Conservation (phyloP, 2,888 invertebrate genomes). For the Nipponacmea schrenckii region DNA sequence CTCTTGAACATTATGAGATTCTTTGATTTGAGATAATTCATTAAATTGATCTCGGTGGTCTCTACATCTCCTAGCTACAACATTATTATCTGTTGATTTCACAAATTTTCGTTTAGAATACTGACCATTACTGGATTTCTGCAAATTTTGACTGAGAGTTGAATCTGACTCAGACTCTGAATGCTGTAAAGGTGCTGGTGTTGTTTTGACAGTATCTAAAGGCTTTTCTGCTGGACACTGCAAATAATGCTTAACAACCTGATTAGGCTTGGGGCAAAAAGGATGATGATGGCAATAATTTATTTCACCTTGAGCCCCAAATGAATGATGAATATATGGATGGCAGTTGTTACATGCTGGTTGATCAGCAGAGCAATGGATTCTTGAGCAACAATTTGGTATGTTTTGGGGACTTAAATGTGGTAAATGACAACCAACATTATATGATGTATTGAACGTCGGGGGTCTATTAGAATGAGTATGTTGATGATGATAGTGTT, state of each 20-base stretch:
- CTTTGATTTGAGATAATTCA: not conserved
- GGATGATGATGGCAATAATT: not conserved
- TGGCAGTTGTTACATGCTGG: no score
- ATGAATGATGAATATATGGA: not conserved
- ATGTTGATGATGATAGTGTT: not conserved
- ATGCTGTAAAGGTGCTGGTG: not conserved
- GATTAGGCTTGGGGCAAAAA: not conserved
- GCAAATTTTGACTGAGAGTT: not conserved
- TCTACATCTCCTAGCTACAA: not conserved
- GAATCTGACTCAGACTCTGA: not conserved
- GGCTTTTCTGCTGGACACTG: not conserved
- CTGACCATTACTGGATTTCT: not conserved
- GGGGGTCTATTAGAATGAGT: not conserved
- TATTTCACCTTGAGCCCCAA: not conserved
- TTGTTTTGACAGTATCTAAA: not conserved
- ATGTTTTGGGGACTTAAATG: not conserved
- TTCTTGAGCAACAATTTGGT: no score
- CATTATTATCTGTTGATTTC: not conserved
- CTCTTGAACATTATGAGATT: not conserved
- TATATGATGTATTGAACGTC: not conserved
- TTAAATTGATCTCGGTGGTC: not conserved
- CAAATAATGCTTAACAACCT: no score
- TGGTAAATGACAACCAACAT: not conserved
- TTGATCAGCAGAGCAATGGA: no score
- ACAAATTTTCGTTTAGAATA: not conserved